phyloP scores from a whole-genome alignment of 2,113 vertebrate genomes.

The Pan troglodytes region NHGRI_mPanTro3-v2.1_pri NC_072401.2:151929001-151929500 shows the following conservation, averaged over 20 bases:
- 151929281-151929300: no score
- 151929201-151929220: background rate
- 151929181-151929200: background rate
- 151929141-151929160: background rate
- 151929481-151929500: background rate
- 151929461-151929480: background rate
- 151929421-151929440: background rate
- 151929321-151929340: background rate
- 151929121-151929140: background rate
- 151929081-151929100: background rate
- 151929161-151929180: background rate
- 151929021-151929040: background rate
- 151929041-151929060: background rate
- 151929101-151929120: background rate
- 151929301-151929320: background rate
- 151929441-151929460: background rate
- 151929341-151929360: background rate
- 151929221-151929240: background rate
- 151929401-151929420: background rate
- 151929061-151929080: constrained; percentile 49
- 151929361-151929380: no score
- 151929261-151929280: no score
- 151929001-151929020: background rate
- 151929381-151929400: background rate
- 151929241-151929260: background rate